A percentile compares a stretch with the other conserved stretches of the same genome.
These are phyloP conservation scores for Leucophenga montana DNA, from an alignment of 2,888 invertebrate species.

Conservation along the genomic window DNA sequence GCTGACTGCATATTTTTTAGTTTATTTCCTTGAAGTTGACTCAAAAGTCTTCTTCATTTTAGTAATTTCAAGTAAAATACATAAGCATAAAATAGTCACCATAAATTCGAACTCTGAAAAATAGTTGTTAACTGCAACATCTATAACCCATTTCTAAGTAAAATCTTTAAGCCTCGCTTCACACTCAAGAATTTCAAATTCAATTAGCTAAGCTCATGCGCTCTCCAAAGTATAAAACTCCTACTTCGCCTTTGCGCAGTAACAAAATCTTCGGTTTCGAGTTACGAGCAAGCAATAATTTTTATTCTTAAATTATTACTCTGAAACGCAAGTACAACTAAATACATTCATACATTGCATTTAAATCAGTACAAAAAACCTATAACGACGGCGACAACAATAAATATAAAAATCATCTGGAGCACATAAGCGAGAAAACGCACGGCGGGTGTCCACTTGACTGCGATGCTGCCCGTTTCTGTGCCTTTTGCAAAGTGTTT, in stretches of 20 bases:
- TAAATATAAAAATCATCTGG: not conserved
- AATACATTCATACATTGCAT: not conserved
- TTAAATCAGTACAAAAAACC: no score
- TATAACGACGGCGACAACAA: not conserved
- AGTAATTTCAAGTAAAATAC: no score
- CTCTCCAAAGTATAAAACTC: slow-evolving; percentile 9
- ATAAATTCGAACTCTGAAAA: not conserved
- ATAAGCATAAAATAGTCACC: slow-evolving; percentile 6
- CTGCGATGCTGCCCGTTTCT: not conserved
- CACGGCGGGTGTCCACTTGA: slow-evolving; percentile 32
- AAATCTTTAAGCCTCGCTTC: no score
- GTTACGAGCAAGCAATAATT: not conserved
- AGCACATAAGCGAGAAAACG: slow-evolving; percentile 30
- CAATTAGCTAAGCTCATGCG: no score
- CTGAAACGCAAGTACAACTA: not conserved
- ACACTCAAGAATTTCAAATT: no score
- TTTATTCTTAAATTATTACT: not conserved
- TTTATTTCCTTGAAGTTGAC: no score
- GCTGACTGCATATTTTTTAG: no score
- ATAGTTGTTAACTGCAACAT: no score
- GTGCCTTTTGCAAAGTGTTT: slow-evolving; percentile 37
- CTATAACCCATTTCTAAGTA: no score
- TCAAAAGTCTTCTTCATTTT: no score
- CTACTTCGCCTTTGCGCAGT: not conserved
- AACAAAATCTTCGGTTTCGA: no score